Conservation (phyloP, 2,888 invertebrate species). For the Patella depressa region DNA sequence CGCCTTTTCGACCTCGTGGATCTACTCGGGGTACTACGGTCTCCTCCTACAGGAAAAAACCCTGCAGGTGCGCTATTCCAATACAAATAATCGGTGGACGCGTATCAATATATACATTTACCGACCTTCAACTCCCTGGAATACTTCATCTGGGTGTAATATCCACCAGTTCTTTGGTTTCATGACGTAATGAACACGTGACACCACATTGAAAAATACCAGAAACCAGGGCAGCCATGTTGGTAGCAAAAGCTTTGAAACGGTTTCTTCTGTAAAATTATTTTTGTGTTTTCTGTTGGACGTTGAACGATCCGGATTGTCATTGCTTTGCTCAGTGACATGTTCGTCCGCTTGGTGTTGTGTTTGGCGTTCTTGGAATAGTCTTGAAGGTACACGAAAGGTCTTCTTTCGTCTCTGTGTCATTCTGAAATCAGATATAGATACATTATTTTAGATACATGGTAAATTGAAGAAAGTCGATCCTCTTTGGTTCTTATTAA, state of each 20-base stretch:
- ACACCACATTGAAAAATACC: conserved; percentile 40
- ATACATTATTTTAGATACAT: no score
- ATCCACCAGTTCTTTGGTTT: conserved; percentile 60
- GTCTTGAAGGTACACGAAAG: background rate
- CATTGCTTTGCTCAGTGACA: no score
- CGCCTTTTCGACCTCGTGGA: no score
- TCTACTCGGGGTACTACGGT: no score
- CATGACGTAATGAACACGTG: conserved; percentile 48
- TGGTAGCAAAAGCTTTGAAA: conserved; percentile 40
- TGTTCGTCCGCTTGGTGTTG: background rate
- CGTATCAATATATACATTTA: background rate
- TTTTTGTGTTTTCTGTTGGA: background rate
- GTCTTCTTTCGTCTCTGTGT: background rate
- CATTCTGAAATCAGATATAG: no score
- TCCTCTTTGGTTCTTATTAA: no score
- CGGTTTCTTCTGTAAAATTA: no score
- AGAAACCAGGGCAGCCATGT: conserved; percentile 45
- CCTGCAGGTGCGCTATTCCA: no score
- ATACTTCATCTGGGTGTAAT: conserved; percentile 64
- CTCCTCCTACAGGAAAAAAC: no score
- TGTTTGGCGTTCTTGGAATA: background rate
- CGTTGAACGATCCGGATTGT: background rate
- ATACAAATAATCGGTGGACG: no score
- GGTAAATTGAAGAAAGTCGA: no score
- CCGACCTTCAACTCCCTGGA: conserved; percentile 62